Evolutionary conservation across 2,888 invertebrate species (phyloP).

Genomic region (Clistopyga incitator): DNA sequence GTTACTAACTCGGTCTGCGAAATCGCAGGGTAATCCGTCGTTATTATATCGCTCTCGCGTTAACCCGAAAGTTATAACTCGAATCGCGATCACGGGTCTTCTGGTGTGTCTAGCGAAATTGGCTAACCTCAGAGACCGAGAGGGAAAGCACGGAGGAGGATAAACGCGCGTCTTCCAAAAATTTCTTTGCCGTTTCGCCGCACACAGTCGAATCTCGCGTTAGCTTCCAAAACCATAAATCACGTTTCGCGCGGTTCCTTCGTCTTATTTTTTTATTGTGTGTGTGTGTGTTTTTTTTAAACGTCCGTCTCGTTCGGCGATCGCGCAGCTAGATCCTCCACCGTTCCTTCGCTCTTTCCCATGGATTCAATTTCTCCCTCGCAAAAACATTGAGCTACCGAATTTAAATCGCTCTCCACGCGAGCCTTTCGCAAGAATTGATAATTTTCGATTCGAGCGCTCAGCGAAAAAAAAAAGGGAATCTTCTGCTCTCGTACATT

Average conservation of each 20-base stretch:
- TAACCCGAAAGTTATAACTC: conserved; percentile 47
- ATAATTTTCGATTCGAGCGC: conserved; percentile 24
- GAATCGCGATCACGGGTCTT: conserved; percentile 25
- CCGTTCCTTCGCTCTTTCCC: conserved; percentile 29
- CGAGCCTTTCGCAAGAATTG: conserved; percentile 35
- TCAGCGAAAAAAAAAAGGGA: conserved; percentile 28
- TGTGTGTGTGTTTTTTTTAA: conserved; percentile 17
- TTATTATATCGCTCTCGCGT: conserved; percentile 43
- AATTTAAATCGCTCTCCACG: conserved; percentile 45
- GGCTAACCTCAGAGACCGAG: conserved; percentile 24
- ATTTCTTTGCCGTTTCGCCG: conserved; percentile 74
- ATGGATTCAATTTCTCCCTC: conserved; percentile 49
- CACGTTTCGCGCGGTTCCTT: conserved; percentile 65
- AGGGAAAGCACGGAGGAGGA: conserved; percentile 24
- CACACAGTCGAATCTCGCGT: conserved; percentile 33
- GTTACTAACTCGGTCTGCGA: conserved; percentile 41
- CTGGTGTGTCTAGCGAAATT: conserved; percentile 13
- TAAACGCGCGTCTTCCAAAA: conserved; percentile 68
- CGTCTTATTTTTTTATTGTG: no score
- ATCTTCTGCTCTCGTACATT: conserved; percentile 21
- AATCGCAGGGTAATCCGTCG: conserved; percentile 40
- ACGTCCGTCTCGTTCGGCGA: not conserved
- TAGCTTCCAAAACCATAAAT: conserved; percentile 58
- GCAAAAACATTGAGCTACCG: conserved; percentile 51
- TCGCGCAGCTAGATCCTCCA: conserved; percentile 3